Conservation (phyloP, 2,113 vertebrate species). For the Urocynchramus pylzowi region DNA sequence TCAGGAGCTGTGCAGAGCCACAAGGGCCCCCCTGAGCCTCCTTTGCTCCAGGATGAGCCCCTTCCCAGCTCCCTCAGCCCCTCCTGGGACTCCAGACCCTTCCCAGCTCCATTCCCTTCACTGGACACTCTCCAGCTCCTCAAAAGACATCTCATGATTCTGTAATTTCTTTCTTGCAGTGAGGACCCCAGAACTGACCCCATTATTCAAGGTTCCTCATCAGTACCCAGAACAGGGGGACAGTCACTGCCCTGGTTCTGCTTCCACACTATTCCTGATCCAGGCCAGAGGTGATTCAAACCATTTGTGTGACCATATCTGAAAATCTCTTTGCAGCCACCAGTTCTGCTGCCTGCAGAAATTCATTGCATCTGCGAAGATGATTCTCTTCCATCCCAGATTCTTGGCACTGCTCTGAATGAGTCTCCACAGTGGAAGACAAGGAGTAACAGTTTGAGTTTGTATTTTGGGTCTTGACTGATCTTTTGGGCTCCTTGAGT, state of each 20-base stretch:
- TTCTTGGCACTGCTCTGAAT: background rate
- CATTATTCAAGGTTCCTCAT: background rate
- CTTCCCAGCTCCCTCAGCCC: background rate
- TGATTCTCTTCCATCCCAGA: background rate
- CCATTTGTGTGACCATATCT: background rate
- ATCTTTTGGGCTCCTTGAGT: background rate
- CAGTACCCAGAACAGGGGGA: background rate
- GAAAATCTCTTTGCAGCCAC: background rate
- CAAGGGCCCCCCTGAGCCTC: background rate
- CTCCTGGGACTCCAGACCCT: background rate
- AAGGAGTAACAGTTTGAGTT: background rate
- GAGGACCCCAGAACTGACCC: background rate
- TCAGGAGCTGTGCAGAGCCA: background rate
- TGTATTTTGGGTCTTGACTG: background rate
- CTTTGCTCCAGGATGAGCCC: background rate
- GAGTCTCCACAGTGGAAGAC: background rate
- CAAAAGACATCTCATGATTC: background rate
- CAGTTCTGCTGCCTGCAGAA: background rate
- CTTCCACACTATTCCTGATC: background rate
- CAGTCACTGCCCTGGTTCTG: background rate
- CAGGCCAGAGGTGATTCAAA: background rate
- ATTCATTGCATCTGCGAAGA: background rate
- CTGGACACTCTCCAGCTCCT: fast-evolving
- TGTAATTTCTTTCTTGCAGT: background rate
- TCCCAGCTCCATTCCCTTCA: fast-evolving